A percentile compares a stretch with the other conserved stretches of the same genome.
Conservation (phyloP, 2,888 invertebrate genomes). For the Agrypnus murinus region DNA sequence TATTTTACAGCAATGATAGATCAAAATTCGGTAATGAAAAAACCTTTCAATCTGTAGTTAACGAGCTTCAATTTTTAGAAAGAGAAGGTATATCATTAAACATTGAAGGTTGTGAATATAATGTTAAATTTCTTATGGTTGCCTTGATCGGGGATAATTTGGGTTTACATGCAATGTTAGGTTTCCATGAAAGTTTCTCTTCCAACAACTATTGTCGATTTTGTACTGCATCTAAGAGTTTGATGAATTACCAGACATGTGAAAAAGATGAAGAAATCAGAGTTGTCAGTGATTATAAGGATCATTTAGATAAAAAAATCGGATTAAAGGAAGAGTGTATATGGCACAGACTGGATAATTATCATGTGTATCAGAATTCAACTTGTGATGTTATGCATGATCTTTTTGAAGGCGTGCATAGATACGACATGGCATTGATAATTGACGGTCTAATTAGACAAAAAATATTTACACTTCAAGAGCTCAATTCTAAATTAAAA, state of each 20-base stretch:
- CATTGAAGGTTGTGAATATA: neutral
- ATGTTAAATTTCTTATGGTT: neutral
- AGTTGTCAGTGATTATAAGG: neutral
- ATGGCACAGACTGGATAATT: neutral
- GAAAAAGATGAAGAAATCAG: slow-evolving; percentile 5
- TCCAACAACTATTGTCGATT: slow-evolving; percentile 18
- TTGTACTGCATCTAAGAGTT: neutral
- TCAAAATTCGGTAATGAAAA: slow-evolving; percentile 43
- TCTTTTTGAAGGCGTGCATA: slow-evolving; percentile 53
- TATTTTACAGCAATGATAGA: slow-evolving; percentile 42
- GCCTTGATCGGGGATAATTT: neutral
- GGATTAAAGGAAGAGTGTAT: slow-evolving; percentile 56
- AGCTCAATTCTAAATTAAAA: slow-evolving; percentile 50
- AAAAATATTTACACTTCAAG: slow-evolving; percentile 45
- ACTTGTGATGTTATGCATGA: slow-evolving; percentile 60
- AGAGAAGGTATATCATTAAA: slow-evolving; percentile 55
- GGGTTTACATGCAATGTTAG: slow-evolving; percentile 49
- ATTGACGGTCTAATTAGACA: slow-evolving; percentile 48
- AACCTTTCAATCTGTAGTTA: slow-evolving; percentile 55
- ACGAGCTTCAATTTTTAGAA: slow-evolving; percentile 56
- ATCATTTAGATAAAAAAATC: neutral
- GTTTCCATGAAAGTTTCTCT: slow-evolving; percentile 45
- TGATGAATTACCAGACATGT: neutral
- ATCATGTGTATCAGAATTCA: slow-evolving; percentile 57
- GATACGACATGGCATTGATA: slow-evolving; percentile 57